Evolutionary conservation across 2,888 invertebrate species (phyloP).

Genomic region (Arrhopalites spinosus): DNA sequence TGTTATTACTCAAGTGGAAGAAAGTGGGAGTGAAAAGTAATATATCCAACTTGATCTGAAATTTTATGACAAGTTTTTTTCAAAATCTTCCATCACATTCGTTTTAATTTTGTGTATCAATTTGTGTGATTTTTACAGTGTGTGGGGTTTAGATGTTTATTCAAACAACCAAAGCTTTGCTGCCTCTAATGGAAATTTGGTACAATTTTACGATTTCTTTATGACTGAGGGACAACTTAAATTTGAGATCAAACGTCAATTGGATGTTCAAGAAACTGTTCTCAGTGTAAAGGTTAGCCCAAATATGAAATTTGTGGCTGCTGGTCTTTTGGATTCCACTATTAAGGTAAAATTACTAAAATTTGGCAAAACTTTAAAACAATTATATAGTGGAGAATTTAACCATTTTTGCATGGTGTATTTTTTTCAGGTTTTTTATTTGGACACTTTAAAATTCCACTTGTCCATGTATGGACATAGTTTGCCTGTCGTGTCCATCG

Average conservation of each 20-base stretch:
- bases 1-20: slow-evolving; percentile 64
- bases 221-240: slow-evolving; percentile 52
- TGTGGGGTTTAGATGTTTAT: slow-evolving; percentile 53
- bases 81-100: too few species aligned
- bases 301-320: slow-evolving; percentile 85
- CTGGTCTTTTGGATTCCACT: slow-evolving; percentile 87
- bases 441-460: slow-evolving; percentile 55
- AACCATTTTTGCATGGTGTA: neutral
- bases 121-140: slow-evolving; percentile 47
- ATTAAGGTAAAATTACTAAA: slow-evolving; percentile 78
- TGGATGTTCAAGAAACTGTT: slow-evolving; percentile 87
- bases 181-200: slow-evolving; percentile 47
- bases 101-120: too few species aligned
- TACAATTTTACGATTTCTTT: slow-evolving; percentile 53
- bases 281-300: slow-evolving; percentile 81
- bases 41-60: neutral
- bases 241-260: slow-evolving; percentile 51
- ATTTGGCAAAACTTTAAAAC: neutral
- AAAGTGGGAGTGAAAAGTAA: slow-evolving; percentile 54
- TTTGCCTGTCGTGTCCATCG: slow-evolving; percentile 88
- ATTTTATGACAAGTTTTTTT: neutral
- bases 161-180: slow-evolving; percentile 52
- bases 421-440: slow-evolving; percentile 44
- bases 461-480: slow-evolving; percentile 94
- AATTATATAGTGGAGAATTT: too few species aligned